phyloP scores from a whole-genome alignment of 2,113 vertebrate genomes.

The Microcebus lehilahytsara region DNA sequence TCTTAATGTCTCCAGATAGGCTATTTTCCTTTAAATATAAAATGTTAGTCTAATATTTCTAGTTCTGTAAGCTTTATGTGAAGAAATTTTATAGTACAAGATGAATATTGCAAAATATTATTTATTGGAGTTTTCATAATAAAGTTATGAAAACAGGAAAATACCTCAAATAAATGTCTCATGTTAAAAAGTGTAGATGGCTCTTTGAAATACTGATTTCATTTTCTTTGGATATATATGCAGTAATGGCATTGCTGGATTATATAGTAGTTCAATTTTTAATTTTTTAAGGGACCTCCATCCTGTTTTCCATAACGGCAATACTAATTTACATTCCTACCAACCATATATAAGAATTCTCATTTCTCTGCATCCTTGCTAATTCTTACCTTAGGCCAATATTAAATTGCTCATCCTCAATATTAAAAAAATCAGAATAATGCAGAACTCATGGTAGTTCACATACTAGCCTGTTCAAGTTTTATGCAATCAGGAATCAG shows the following conservation, averaged over 20 bases:
- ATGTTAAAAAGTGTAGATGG: not conserved
- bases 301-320: no score
- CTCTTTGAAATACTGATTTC: no score
- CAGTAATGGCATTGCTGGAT: no score
- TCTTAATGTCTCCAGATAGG: not conserved
- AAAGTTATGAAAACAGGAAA: not conserved
- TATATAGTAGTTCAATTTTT: no score
- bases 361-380: not conserved
- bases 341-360: not conserved
- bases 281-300: no score
- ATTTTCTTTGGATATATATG: no score
- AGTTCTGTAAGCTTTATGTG: not conserved
- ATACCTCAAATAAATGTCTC: not conserved
- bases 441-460: not conserved
- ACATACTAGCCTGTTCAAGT: not conserved
- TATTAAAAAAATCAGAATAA: not conserved
- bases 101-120: not conserved
- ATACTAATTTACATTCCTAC: no score
- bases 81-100: not conserved
- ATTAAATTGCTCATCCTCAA: not conserved
- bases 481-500: not conserved
- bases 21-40: not conserved
- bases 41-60: not conserved
- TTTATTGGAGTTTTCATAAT: not conserved
- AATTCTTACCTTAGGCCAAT: not conserved